Conservation (phyloP, 2,888 invertebrate species). For the Nomada ferruginata region DNA sequence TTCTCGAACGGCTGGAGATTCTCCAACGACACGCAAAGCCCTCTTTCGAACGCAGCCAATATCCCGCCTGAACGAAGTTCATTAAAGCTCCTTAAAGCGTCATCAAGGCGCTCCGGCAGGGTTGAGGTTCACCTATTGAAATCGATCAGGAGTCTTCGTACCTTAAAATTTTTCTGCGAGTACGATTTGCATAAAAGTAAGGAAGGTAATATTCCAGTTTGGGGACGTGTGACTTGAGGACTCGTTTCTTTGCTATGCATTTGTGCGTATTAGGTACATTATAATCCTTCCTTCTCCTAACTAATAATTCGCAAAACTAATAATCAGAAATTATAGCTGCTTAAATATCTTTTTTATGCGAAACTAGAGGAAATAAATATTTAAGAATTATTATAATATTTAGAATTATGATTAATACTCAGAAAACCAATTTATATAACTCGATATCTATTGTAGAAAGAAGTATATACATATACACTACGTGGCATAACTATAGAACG, state of each 20-base stretch:
- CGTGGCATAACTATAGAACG: no score
- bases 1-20: slow-evolving; percentile 9
- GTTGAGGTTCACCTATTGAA: slow-evolving; percentile 23
- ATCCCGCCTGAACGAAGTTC: slow-evolving; percentile 30
- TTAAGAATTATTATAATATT: no score
- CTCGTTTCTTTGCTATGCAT: neutral
- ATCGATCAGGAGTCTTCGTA: slow-evolving; percentile 45
- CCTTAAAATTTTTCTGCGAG: slow-evolving; percentile 26
- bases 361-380: no score
- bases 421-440: no score
- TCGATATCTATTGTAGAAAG: no score
- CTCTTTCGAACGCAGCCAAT: slow-evolving; percentile 11
- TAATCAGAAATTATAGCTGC: no score
- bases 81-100: slow-evolving; percentile 44
- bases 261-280: no score
- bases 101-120: slow-evolving; percentile 6
- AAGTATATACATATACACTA: no score
- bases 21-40: neutral
- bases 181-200: slow-evolving; percentile 24
- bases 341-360: no score
- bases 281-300: no score
- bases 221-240: slow-evolving; percentile 12
- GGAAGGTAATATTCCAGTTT: neutral
- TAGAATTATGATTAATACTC: no score
- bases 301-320: no score